Evolutionary conservation across 2,888 invertebrate genomes (phyloP), one percentile per base, ranked within the genome.

Genomic region (Priocnemis perturbator): DNA sequence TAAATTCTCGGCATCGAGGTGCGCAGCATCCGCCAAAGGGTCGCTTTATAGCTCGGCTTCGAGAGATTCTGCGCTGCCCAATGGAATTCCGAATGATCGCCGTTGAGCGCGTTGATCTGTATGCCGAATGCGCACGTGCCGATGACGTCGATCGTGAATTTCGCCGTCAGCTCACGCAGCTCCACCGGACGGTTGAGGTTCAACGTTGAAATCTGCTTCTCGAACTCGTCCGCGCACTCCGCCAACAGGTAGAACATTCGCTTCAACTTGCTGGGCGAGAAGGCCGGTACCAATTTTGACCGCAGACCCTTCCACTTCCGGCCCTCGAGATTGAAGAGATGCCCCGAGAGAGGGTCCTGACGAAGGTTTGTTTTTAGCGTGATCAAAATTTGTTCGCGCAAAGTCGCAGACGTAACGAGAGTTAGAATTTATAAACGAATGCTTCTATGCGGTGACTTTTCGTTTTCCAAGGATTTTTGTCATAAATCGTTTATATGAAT

Each of bases 81-180:
- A 56, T 86, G 85, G 74, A 90, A 90, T 19, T 86, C 86, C 11
- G 89, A 89, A 21, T 89, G 81, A 45, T 88, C 83, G 69, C 90
- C 80, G 9, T 79, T 85, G 47, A 90, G 81, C 0, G 89, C 88
- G 70, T 90, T 89, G 72, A 89, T 88, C 68, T 90, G 89, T 75
- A 90, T 88, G 52, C 90, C 91, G 78, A 90, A 91, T 30, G 90
- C 90, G 70, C 90, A 90, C 48, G 88, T 88, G 17, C 90, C 90
- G 56, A 91, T 91, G 1, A 90, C 90, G 81, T 91, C 90, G 68
- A 90, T 90, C n/a, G 90, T 90, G 75, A 89, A 91, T 67, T 89
- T 89, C 2, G 90, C 86, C 64, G 88, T 89, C 66, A 89, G 63
- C 64, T 89, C 90, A 77, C 89, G 88, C 55, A 89, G 83, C 68